Evolutionary conservation across 2,888 invertebrate species (phyloP).

Genomic region (Ochlodes sylvanus): DNA sequence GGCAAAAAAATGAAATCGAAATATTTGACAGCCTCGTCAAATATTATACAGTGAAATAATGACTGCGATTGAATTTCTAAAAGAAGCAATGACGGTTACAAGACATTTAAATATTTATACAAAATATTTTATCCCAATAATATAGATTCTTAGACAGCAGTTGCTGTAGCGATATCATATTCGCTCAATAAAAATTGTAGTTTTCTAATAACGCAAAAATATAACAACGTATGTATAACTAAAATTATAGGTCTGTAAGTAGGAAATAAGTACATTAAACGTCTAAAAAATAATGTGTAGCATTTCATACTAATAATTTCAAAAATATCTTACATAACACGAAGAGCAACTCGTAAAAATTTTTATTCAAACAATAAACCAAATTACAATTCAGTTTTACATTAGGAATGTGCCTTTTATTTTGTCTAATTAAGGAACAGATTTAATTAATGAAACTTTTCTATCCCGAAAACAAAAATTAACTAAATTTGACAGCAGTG

Average conservation of each 20-base stretch:
- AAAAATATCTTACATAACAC: too few species aligned
- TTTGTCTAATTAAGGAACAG: neutral
- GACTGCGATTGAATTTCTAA: conserved; percentile 13
- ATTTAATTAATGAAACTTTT: conserved; percentile 41
- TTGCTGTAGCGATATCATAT: too few species aligned
- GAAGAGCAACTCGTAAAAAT: neutral
- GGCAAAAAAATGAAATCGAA: conserved; percentile 73
- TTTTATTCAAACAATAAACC: neutral
- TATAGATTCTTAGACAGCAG: too few species aligned
- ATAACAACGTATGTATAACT: too few species aligned
- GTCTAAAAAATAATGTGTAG: too few species aligned
- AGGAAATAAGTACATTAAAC: too few species aligned
- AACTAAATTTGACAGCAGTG: conserved; percentile 74
- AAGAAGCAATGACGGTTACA: neutral
- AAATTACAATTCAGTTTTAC: neutral
- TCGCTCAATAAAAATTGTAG: too few species aligned
- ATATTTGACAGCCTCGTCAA: conserved; percentile 68
- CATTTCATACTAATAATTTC: too few species aligned
- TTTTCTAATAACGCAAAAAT: too few species aligned
- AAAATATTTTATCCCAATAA: too few species aligned
- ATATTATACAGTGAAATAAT: conserved; percentile 42
- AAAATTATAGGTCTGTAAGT: too few species aligned
- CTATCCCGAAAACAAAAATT: conserved; percentile 63
- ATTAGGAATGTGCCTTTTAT: neutral
- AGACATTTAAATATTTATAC: too few species aligned